phyloP scores from a whole-genome alignment of 2,888 invertebrate species.

The Furcula furcula region DNA sequence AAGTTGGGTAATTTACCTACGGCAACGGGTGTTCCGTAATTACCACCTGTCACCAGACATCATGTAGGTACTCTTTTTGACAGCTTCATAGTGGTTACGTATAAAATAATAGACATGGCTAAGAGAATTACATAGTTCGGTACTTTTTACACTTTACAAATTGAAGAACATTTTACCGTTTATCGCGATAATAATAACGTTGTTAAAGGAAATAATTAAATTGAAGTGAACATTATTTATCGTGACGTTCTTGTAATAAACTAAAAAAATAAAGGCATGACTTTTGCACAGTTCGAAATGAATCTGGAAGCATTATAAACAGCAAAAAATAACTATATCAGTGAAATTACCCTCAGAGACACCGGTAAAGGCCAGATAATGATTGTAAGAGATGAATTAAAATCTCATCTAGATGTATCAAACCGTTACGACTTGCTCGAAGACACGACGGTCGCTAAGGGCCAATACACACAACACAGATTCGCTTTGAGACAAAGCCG shows the following conservation, averaged over 20 bases:
- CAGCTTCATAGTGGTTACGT: constrained; percentile 39
- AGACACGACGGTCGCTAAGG: constrained; percentile 27
- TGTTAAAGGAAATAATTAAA: too few relatives aligned
- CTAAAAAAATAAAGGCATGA: too few relatives aligned
- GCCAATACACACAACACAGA: constrained; percentile 38
- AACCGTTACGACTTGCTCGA: constrained; percentile 28
- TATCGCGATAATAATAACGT: too few relatives aligned
- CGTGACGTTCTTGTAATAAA: too few relatives aligned
- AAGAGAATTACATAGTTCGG: constrained; percentile 6
- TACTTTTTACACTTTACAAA: too few relatives aligned
- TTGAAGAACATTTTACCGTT: too few relatives aligned
- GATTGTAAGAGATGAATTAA: constrained; percentile 21
- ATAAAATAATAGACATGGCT: constrained; percentile 25
- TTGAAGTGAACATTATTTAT: too few relatives aligned
- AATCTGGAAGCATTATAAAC: too few relatives aligned
- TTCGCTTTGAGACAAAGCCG: constrained; percentile 63
- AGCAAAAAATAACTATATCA: too few relatives aligned
- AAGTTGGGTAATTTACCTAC: constrained; percentile 32
- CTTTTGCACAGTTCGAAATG: too few relatives aligned
- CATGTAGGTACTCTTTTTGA: constrained; percentile 46
- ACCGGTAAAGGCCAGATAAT: constrained; percentile 12
- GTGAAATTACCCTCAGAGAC: constrained; percentile 1
- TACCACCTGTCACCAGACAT: constrained; percentile 51
- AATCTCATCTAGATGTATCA: constrained; percentile 29
- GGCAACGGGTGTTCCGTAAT: constrained; percentile 55